Conservation (phyloP, 2,888 invertebrate genomes). For the Plusia festucae region DNA sequence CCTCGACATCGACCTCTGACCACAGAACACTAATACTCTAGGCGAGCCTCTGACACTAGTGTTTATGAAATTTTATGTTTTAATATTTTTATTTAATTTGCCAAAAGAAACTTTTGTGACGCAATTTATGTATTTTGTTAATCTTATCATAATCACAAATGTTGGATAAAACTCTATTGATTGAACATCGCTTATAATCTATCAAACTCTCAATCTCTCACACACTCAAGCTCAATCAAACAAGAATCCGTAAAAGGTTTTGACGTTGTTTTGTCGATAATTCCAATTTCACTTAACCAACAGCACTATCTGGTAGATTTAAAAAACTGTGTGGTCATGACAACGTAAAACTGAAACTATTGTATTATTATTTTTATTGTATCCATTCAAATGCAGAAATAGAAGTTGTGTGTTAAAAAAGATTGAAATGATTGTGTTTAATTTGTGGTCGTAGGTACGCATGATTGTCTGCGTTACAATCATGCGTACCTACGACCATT, state of each 20-base stretch:
- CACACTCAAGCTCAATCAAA: too few species aligned
- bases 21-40: too few species aligned
- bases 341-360: conserved; percentile 57
- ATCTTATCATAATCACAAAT: too few species aligned
- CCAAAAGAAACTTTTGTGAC: too few species aligned
- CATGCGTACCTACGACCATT: conserved; percentile 95
- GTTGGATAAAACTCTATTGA: too few species aligned
- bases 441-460: too few species aligned
- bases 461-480: conserved; percentile 83
- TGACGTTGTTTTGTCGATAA: background rate
- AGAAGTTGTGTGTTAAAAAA: conserved; percentile 11
- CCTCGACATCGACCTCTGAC: too few species aligned
- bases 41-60: too few species aligned
- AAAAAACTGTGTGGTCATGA: conserved; percentile 64
- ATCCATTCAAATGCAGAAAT: conserved; percentile 11
- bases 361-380: conserved; percentile 28
- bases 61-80: too few species aligned
- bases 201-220: too few species aligned
- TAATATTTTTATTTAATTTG: too few species aligned
- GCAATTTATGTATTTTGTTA: too few species aligned
- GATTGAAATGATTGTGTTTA: conserved; percentile 77
- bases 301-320: background rate
- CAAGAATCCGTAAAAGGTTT: background rate
- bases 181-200: background rate
- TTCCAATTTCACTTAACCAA: background rate